These are phyloP conservation scores for Eriocheir sinensis DNA, from an alignment of 1,140 invertebrate genomes.

Conservation along the genomic window DNA sequence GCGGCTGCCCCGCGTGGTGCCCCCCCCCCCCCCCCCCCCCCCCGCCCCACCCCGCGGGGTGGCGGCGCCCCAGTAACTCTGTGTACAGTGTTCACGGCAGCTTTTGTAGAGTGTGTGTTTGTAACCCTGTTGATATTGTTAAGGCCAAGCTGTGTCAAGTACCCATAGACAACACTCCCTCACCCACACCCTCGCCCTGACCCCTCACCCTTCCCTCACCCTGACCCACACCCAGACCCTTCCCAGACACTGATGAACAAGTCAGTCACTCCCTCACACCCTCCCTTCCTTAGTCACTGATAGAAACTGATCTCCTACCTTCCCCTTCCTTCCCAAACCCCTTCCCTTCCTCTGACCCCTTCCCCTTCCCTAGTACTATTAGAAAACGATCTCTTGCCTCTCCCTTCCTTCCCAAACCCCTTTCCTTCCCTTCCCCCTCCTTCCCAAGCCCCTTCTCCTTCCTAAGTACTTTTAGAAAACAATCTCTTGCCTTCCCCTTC, in stretches of 20 bases:
- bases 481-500: too few relatives aligned
- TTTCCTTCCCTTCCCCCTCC: too few relatives aligned
- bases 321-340: neutral
- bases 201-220: neutral
- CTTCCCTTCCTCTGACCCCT: neutral
- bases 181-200: neutral
- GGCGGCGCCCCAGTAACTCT: constrained; percentile 69
- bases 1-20: neutral
- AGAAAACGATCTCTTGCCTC: too few relatives aligned
- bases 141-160: constrained; percentile 62
- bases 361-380: too few relatives aligned
- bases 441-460: too few relatives aligned
- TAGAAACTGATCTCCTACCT: neutral
- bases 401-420: too few relatives aligned
- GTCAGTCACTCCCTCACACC: too few relatives aligned
- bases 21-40: constrained; percentile 46
- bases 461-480: too few relatives aligned
- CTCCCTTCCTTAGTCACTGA: too few relatives aligned
- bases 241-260: too few relatives aligned
- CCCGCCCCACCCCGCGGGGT: too few relatives aligned
- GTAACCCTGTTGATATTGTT: constrained; percentile 75
- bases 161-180: neutral
- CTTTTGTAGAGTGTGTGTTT: constrained; percentile 75
- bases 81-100: constrained; percentile 70
- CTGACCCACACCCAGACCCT: too few relatives aligned